phyloP scores from a whole-genome alignment of 2,113 vertebrate species.

The Promerops cafer region DNA sequence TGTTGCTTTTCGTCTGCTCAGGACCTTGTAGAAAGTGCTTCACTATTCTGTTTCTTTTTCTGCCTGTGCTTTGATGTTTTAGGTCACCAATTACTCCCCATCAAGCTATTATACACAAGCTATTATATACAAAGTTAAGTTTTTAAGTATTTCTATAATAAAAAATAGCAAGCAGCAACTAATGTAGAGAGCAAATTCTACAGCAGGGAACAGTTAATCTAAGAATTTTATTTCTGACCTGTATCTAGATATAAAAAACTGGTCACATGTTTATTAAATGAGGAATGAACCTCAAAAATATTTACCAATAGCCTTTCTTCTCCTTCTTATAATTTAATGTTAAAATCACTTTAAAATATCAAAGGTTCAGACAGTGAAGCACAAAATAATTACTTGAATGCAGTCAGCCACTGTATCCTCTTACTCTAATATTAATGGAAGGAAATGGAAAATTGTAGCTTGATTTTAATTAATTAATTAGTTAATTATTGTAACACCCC shows the following conservation, averaged over 20 bases:
- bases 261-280: neutral
- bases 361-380: neutral
- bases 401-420: neutral
- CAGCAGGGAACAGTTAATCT: neutral
- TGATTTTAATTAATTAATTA: constrained; percentile 13
- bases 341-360: neutral
- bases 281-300: neutral
- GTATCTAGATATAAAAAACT: neutral
- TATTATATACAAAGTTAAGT: neutral
- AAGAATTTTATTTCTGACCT: neutral
- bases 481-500: constrained; percentile 4
- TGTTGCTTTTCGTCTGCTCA: neutral
- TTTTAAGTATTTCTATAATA: neutral
- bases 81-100: neutral
- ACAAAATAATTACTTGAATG: constrained; percentile 30
- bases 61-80: neutral
- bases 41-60: neutral
- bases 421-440: neutral
- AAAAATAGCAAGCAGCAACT: neutral
- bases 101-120: neutral
- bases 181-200: neutral
- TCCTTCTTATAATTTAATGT: neutral
- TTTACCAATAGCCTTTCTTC: neutral
- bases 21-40: neutral
- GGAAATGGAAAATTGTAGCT: constrained; percentile 5